Base-by-base conservation (phyloP, 2,888 invertebrate genomes). In the Tolmerus cingulatus region DNA sequence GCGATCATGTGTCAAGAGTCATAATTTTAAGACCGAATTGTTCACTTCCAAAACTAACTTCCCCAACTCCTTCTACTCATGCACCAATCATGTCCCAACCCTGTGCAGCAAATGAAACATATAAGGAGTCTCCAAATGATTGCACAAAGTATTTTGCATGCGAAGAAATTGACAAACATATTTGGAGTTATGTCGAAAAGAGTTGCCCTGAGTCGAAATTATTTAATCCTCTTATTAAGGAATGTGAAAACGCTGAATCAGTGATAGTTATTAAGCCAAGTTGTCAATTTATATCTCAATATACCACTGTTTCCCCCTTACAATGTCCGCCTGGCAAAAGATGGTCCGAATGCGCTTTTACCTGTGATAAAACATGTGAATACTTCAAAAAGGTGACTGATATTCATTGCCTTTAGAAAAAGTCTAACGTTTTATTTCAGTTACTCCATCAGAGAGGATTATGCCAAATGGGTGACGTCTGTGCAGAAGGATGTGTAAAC, bases 291-390 rank as follows among this genome's bases (percentile, higher is more conserved):
- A 74, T 14, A 88, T 89, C 88, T 40, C 82, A 66, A 8, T 7
- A 23, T 66, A 88, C 87, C 12, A 46, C 40, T 0, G 27, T 82
- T 2, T 90, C 89, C 5, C 19, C 87, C 3, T 8, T 40, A n/a
- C 88, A 89, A 0, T 92, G 92, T 85, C 90, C 90, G 0, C 90
- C 91, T 0, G 96, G 94, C 0, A 93, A 94, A 87, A 92, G 93
- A n/a, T 95, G 94, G 93, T 93, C 94, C 0, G 93, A 95, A 0
- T 97, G 97, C 90, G 96, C 96, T 0, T 95, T 95, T 90, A 93
- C 94, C 12, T 97, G 97, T 91, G 94, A 95, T 88, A 94, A 94
- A 88, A 93, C 96, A 0, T 97, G 97, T 90, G 93, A 95, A 86
- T 94, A 95, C 90, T 97, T 95, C 91, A 93, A 93, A 57, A 92